Conservation (phyloP, 2,888 invertebrate species). For the Drosophila peninsularis region DNA sequence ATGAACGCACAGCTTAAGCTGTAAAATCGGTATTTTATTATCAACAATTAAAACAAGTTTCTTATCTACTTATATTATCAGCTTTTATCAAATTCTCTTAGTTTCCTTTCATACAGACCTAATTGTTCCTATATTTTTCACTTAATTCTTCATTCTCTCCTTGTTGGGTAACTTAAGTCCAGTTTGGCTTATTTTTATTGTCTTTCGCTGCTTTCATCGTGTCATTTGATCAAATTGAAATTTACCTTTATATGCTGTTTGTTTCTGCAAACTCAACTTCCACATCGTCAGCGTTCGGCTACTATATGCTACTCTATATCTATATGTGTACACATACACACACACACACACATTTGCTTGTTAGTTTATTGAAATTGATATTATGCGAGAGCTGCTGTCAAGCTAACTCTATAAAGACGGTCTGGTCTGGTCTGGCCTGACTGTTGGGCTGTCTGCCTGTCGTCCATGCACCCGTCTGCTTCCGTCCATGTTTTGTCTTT, state of each 20-base stretch:
- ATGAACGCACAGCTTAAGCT: background rate
- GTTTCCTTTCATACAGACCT: background rate
- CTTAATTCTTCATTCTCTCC: background rate
- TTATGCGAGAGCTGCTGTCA: conserved; percentile 60
- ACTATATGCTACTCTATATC: conserved; percentile 22
- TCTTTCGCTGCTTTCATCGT: conserved; percentile 4
- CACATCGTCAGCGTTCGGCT: conserved; percentile 26
- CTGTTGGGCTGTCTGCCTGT: conserved; percentile 7
- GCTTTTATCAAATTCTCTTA: too few species aligned
- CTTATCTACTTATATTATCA: too few species aligned
- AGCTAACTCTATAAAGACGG: conserved; percentile 46
- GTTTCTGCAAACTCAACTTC: conserved; percentile 13
- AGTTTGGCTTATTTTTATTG: background rate
- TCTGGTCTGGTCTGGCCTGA: background rate
- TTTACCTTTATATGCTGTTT: conserved; percentile 58
- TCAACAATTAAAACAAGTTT: background rate
- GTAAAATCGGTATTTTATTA: background rate
- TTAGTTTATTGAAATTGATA: conserved; percentile 78
- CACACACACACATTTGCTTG: conserved; percentile 54
- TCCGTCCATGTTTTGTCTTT: conserved; percentile 28
- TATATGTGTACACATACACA: conserved; percentile 10
- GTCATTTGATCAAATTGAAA: conserved; percentile 48
- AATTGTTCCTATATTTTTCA: too few species aligned
- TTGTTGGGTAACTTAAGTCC: background rate
- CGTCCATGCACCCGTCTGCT: conserved; percentile 14